Base-by-base conservation (phyloP, 2,113 vertebrate genomes). In the Eulacestoma nigropectus region DNA sequence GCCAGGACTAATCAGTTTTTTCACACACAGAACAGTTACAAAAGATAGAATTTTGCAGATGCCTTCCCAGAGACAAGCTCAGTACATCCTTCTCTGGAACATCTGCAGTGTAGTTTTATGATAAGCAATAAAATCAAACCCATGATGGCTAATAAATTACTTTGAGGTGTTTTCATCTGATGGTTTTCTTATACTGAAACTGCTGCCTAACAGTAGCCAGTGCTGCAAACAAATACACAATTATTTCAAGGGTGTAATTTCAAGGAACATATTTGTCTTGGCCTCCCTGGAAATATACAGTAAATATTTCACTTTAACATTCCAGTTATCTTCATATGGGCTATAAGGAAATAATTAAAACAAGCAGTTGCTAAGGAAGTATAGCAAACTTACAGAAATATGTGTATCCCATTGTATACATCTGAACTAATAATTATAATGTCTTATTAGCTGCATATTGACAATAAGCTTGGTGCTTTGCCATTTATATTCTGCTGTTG, bases 81-180 rank as follows among this genome's bases (percentile, higher is more conserved):
- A 76, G 14, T 79, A 52, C 41, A 33, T 90, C 67, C 68, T 90
- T 56, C 44, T 85, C n/a, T 76, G 79, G 77, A 96, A 73, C 53
- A 53, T 53, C 70, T 82, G 65, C 20, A 73, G 30, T 3, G 1
- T 32, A 73, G 29, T 69, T 87, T 91, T 87, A 74, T 70, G 72
- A 94, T 77, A 94, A 95, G 82, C 47, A 90, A 55, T 87, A 80
- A 93, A 91, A 85, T 65, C 53, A 93, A 49, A 74, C 11, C 21
- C 25, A 37, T 77, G 81, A 74, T 73, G n/a, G 33, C 37, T 76
- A 89, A 57, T 89, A 93, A 96, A 92, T 94, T 89, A 91, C 81
- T 91, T 75, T 44, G 46, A 89, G 65, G 63, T 92, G 49, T 68
- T 95, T 94, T 52, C 44, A 9, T 78, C 55, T 64, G 37, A 75